A percentile compares a stretch with the other conserved stretches of the same genome.
These are phyloP conservation scores for Pedicia rivosa DNA, from an alignment of 2,888 invertebrate genomes.

Conservation along the genomic window DNA sequence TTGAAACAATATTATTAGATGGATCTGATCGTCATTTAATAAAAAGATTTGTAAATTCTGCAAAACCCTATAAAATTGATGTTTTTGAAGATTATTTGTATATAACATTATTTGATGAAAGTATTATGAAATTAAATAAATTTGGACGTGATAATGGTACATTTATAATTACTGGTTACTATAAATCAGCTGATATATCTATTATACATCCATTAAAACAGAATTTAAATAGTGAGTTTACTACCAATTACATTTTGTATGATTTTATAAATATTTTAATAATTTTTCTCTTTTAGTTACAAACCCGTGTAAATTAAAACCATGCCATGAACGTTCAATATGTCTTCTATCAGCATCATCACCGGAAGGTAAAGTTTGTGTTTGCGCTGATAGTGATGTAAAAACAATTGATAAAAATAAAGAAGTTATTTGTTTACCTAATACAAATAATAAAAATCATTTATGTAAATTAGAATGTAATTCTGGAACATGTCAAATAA, in stretches of 20 bases:
- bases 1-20: constrained; percentile 51
- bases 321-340: constrained; percentile 45
- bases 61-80: constrained; percentile 53
- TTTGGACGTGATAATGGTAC: constrained; percentile 42
- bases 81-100: constrained; percentile 57
- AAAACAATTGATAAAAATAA: constrained; percentile 16
- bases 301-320: constrained; percentile 41
- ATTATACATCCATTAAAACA: constrained; percentile 53
- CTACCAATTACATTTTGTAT: too few relatives aligned
- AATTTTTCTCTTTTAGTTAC: too few relatives aligned
- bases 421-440: constrained; percentile 21
- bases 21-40: constrained; percentile 49
- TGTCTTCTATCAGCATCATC: constrained; percentile 36
- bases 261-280: too few relatives aligned
- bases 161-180: constrained; percentile 36
- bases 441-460: constrained; percentile 20
- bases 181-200: constrained; percentile 44
- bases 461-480: constrained; percentile 41
- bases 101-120: constrained; percentile 46
- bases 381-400: constrained; percentile 38
- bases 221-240: constrained; percentile 33
- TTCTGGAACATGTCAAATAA: constrained; percentile 40
- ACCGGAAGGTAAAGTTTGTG: constrained; percentile 31
- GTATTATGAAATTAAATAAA: constrained; percentile 46
- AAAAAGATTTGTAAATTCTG: constrained; percentile 33